phyloP scores from a whole-genome alignment of 2,888 invertebrate species.

The Seira ritae region DNA sequence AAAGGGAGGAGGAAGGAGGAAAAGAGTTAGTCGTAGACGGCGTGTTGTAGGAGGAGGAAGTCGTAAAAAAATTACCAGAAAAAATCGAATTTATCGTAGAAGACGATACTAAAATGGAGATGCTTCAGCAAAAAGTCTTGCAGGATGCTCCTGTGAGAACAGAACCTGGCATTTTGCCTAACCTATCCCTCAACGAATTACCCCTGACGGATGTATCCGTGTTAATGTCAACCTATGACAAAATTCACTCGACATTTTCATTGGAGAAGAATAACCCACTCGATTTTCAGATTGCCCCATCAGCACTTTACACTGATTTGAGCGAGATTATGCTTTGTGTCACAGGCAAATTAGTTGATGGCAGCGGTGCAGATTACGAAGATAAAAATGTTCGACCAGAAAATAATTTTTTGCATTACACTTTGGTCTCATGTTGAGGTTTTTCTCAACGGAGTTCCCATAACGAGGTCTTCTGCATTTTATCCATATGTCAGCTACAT shows the following conservation, averaged over 20 bases:
- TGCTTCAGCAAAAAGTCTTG: background rate
- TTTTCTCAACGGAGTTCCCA: background rate
- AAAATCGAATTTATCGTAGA: background rate
- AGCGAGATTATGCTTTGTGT: background rate
- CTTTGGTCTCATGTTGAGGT: background rate
- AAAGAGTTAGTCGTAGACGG: background rate
- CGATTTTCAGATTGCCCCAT: background rate
- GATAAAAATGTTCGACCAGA: background rate
- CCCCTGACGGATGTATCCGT: background rate
- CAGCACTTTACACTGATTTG: background rate
- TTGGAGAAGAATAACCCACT: background rate
- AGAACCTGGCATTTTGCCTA: background rate
- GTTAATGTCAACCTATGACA: background rate
- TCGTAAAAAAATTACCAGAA: background rate
- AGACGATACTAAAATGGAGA: background rate
- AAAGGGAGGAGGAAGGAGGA: background rate
- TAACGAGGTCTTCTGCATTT: background rate
- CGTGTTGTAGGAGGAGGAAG: background rate
- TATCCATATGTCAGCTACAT: background rate
- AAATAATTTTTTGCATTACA: background rate
- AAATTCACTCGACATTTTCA: background rate
- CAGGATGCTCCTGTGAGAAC: background rate
- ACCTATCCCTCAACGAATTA: background rate
- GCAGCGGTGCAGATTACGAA: background rate
- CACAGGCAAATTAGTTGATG: background rate